Conservation (phyloP, 2,888 invertebrate species). For the Hedychridium roseum region DNA sequence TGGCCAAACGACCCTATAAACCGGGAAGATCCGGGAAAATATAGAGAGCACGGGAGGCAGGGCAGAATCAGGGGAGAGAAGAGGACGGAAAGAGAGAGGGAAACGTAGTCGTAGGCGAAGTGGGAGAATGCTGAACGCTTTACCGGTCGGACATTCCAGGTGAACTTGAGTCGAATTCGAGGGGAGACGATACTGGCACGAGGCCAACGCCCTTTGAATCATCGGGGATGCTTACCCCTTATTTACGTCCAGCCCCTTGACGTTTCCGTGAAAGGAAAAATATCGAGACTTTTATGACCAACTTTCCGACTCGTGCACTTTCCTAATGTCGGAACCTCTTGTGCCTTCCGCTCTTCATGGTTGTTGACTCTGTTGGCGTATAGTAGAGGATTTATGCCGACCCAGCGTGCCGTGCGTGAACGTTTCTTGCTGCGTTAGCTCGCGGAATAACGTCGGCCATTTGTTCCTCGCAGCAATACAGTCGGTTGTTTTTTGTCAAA, state of each 20-base stretch:
- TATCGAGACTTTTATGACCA: no score
- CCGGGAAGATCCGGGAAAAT: conserved; percentile 22
- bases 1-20: conserved; percentile 36
- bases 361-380: no score
- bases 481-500: no score
- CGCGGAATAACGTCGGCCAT: no score
- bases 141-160: conserved; percentile 33
- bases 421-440: no score
- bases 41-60: conserved; percentile 17
- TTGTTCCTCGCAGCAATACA: no score
- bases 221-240: conserved; percentile 38
- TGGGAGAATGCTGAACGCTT: conserved; percentile 6
- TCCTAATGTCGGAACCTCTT: no score
- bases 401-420: no score
- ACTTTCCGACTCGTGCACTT: no score
- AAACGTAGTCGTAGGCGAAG: conserved; percentile 5
- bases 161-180: conserved; percentile 42
- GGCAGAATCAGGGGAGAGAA: conserved; percentile 1
- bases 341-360: no score
- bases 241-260: conserved; percentile 41
- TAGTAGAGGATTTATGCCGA: no score
- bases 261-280: no score
- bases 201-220: conserved; percentile 34
- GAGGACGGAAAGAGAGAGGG: conserved; percentile 5
- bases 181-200: conserved; percentile 39